These are phyloP conservation scores for Malurus melanocephalus DNA, from an alignment of 2,113 vertebrate genomes.

Conservation along the genomic window DNA sequence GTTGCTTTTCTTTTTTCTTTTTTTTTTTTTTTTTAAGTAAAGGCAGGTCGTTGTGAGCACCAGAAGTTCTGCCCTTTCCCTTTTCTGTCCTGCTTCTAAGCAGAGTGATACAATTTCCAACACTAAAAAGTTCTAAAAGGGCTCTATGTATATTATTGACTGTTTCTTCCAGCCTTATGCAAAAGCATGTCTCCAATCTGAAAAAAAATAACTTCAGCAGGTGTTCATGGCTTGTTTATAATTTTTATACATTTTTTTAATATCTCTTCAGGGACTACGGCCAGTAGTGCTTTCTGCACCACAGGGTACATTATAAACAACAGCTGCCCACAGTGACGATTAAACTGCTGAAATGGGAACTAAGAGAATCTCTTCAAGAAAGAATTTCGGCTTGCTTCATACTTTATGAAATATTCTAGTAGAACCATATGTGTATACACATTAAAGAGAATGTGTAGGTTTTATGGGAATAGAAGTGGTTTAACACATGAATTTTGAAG, in stretches of 20 bases:
- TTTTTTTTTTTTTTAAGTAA: background rate
- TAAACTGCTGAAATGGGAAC: slow-evolving; percentile 74
- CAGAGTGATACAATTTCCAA: background rate
- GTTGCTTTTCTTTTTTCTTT: background rate
- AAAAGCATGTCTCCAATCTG: slow-evolving; percentile 57
- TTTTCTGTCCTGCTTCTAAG: background rate
- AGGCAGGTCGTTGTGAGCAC: background rate
- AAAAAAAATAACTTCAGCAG: slow-evolving; percentile 72
- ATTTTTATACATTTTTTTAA: background rate
- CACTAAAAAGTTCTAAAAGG: background rate
- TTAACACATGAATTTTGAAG: background rate
- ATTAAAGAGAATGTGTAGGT: background rate
- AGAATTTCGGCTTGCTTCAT: slow-evolving; percentile 44
- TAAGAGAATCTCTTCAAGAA: slow-evolving; percentile 42
- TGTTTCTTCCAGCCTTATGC: background rate
- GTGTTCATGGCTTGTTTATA: slow-evolving; percentile 67
- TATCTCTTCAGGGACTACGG: slow-evolving; percentile 60
- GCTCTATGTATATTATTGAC: background rate
- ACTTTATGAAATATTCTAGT: background rate
- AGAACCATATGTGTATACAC: background rate
- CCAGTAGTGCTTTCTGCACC: slow-evolving; percentile 48
- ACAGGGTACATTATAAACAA: slow-evolving; percentile 65
- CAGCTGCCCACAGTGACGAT: slow-evolving; percentile 54
- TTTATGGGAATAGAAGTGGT: background rate
- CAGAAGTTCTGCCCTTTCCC: background rate